phyloP scores from a whole-genome alignment of 30 jellyfish, hydroid and myxozoan species.

The Aurelia sp. region DNA sequence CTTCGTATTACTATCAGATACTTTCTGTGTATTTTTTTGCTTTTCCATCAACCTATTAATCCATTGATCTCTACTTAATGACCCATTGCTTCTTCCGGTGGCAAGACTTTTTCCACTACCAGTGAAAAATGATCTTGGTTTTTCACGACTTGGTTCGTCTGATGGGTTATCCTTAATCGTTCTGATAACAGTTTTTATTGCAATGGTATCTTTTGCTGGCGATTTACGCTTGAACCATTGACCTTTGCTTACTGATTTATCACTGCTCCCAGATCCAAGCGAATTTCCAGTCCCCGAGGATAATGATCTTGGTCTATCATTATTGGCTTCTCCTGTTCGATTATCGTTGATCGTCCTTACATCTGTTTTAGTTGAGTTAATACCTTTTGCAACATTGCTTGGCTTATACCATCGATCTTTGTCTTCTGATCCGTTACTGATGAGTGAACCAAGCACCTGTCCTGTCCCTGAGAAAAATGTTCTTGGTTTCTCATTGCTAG shows the following conservation, averaged over 20 bases:
- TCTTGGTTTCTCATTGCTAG: background rate
- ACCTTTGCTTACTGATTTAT: slow-evolving; percentile 4
- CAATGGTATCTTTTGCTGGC: too few species aligned
- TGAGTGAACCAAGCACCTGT: slow-evolving; percentile 12
- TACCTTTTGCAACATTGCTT: background rate
- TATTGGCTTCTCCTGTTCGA: background rate
- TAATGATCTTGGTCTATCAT: background rate
- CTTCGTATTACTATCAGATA: background rate
- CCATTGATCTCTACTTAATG: slow-evolving; percentile 9
- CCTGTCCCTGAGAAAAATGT: slow-evolving; percentile 32
- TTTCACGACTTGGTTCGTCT: too few species aligned
- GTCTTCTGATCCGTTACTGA: background rate
- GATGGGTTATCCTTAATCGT: too few species aligned
- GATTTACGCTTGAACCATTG: too few species aligned
- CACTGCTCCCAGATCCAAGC: slow-evolving; percentile 1
- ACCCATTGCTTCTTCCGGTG: too few species aligned
- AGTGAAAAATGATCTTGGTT: too few species aligned
- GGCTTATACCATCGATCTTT: slow-evolving; percentile 25
- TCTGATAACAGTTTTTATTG: too few species aligned
- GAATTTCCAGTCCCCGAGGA: slow-evolving; percentile 38
- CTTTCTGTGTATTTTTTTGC: slow-evolving; percentile 6
- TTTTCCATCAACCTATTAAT: slow-evolving; percentile 27
- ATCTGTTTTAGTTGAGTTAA: background rate
- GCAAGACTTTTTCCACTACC: too few species aligned
- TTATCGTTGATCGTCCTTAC: background rate